Base-by-base conservation (phyloP, 2,113 vertebrate species). In the Melospiza georgiana region DNA sequence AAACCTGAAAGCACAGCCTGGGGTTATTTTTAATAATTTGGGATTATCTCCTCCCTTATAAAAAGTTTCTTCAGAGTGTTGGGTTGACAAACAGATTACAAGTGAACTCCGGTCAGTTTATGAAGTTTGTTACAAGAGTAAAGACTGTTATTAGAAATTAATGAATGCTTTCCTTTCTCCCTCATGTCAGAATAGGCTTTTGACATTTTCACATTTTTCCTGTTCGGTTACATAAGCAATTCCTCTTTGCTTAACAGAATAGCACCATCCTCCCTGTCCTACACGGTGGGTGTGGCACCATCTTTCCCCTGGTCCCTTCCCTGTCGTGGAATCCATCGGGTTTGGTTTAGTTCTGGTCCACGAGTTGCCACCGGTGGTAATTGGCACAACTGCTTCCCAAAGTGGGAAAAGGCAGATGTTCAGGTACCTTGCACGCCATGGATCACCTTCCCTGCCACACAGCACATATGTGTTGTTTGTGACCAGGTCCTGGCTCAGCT, bases 321-420 rank as follows among this genome's bases (percentile, higher is more conserved):
- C 15, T 22, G 23, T 8, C 2, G 0, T 30, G 14, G 15, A 4
- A 11, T 59, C 31, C 5, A 16, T 43, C 44, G 3, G 0, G 8
- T 61, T 73, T 27, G 4, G 15, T 51, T 86, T 35, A 16, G 19
- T 75, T 76, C 65, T 57, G 58, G 37, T n/a, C 37, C 8, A 9
- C 1, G 0, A 52, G 48, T 43, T 74, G 21, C 66, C 30, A 1
- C 39, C 1, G 0, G 8, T 61, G 59, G 33, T 33, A 44, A 15
- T 4, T 54, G 58, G 37, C 67, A 73, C 10, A 20, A 13, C 13
- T 44, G 27, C n/a, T 57, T 85, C n/a, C 49, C 17, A 31, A 54
- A 52, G 31, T 7, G 20, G 22, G 21, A 65, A 31, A 67, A 78
- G 44, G 54, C 59, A 59, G 33, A 10, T 4, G 1, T 72, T 87